These are phyloP conservation scores for Clanis bilineata DNA, from an alignment of 2,888 invertebrate species.

Conservation along the genomic window DNA sequence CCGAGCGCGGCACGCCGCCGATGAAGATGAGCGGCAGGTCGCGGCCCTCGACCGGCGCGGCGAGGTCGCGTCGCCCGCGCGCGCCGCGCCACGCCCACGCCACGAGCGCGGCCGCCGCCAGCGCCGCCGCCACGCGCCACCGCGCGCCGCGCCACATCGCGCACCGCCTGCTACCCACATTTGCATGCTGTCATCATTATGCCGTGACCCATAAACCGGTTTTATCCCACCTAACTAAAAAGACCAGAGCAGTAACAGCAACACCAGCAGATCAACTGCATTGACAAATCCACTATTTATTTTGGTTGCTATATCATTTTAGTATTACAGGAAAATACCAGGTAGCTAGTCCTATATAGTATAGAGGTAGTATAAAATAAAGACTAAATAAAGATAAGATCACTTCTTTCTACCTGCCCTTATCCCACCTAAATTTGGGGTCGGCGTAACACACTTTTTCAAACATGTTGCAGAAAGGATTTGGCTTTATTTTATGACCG, in stretches of 20 bases:
- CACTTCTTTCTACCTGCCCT: too few species aligned
- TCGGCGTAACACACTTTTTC: too few species aligned
- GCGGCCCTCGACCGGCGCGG: constrained; percentile 84
- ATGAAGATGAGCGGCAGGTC: constrained; percentile 97
- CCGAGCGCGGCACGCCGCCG: constrained; percentile 98
- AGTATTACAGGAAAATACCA: too few species aligned
- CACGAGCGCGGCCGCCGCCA: constrained; percentile 42
- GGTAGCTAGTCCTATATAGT: too few species aligned
- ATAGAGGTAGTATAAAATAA: too few species aligned
- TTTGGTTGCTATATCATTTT: too few species aligned
- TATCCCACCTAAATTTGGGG: too few species aligned
- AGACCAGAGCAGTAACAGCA: background rate
- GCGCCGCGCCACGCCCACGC: constrained; percentile 45
- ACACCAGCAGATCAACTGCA: too few species aligned
- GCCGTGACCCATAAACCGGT: background rate
- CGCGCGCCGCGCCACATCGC: constrained; percentile 43
- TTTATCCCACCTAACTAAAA: background rate
- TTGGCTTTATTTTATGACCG: too few species aligned
- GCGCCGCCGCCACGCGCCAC: constrained; percentile 35
- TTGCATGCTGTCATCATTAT: background rate
- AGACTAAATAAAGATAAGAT: too few species aligned
- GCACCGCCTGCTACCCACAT: constrained; percentile 27
- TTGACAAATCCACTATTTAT: background rate
- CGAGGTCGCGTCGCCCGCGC: constrained; percentile 29
- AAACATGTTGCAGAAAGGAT: too few species aligned